Percentiles rank a stretch among this genome's conserved stretches.
Conservation (phyloP, 2,113 vertebrate genomes). For the Herpailurus yagouaroundi region DNA sequence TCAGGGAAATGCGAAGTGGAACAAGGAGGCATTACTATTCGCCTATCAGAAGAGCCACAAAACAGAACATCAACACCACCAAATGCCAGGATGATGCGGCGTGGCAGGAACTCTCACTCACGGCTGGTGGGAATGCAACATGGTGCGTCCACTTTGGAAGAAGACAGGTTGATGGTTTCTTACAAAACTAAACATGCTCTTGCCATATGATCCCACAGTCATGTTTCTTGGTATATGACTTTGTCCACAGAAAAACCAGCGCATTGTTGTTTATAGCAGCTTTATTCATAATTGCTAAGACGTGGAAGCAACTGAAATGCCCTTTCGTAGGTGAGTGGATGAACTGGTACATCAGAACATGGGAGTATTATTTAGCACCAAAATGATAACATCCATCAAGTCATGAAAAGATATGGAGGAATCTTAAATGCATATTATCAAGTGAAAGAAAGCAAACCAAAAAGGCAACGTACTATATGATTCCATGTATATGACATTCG, state of each 20-base stretch:
- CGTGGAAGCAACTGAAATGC: background rate
- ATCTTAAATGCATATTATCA: background rate
- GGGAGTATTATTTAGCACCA: background rate
- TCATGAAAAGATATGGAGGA: background rate
- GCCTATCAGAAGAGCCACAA: background rate
- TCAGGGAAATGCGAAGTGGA: background rate
- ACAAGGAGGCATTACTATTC: rapidly evolving
- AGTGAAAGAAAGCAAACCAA: background rate
- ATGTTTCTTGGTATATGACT: background rate
- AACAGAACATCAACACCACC: background rate
- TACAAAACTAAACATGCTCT: background rate
- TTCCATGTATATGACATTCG: background rate
- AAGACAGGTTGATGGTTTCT: background rate
- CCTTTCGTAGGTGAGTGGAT: background rate
- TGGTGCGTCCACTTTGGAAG: background rate
- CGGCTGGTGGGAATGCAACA: background rate
- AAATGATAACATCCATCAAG: background rate
- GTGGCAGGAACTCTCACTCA: rapidly evolving
- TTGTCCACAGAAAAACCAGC: background rate
- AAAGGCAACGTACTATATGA: background rate
- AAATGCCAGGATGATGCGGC: rapidly evolving
- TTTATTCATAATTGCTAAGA: background rate
- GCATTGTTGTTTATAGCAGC: background rate
- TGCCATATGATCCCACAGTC: background rate
- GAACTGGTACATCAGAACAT: too few relatives aligned